Evolutionary conservation across 1,140 invertebrate species (phyloP).

Genomic region (Drosophila orena): DNA sequence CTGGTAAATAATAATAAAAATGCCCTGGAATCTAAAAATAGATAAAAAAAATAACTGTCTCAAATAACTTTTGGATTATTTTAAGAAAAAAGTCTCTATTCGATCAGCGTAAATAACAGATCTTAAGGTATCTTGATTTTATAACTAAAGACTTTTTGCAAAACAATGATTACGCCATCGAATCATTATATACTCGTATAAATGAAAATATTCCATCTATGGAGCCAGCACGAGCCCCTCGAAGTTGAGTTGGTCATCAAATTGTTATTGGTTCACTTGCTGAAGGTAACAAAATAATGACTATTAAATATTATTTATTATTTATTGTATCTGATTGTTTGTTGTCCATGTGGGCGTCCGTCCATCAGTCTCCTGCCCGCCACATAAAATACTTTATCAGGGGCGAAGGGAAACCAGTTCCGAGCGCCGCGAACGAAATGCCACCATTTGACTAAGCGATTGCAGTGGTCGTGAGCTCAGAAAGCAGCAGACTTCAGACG

Average conservation of each 20-base stretch:
- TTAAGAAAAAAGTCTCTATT: neutral
- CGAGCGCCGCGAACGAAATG: conserved; percentile 51
- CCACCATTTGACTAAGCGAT: conserved; percentile 61
- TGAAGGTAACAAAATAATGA: conserved; percentile 50
- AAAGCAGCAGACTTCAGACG: conserved; percentile 26
- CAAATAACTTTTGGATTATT: neutral
- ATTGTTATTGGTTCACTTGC: conserved; percentile 33
- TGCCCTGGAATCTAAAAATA: conserved; percentile 5
- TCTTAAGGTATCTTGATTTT: neutral
- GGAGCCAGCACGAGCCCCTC: conserved; percentile 34
- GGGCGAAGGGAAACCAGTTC: conserved; percentile 64
- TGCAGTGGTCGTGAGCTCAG: conserved; percentile 46
- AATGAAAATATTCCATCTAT: conserved; percentile 5
- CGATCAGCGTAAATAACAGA: too few species aligned
- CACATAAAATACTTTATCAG: conserved; percentile 6
- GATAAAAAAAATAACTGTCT: neutral
- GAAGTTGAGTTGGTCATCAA: conserved; percentile 38
- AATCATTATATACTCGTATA: conserved; percentile 3
- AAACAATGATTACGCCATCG: conserved; percentile 26
- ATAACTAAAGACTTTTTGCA: neutral
- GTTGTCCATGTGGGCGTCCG: conserved; percentile 59
- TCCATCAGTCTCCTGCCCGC: conserved; percentile 32
- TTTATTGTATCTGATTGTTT: conserved; percentile 42
- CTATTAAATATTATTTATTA: conserved; percentile 57
- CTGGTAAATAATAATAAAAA: neutral